Base-by-base conservation (phyloP, 2,113 vertebrate species). In the Lota lota region DNA sequence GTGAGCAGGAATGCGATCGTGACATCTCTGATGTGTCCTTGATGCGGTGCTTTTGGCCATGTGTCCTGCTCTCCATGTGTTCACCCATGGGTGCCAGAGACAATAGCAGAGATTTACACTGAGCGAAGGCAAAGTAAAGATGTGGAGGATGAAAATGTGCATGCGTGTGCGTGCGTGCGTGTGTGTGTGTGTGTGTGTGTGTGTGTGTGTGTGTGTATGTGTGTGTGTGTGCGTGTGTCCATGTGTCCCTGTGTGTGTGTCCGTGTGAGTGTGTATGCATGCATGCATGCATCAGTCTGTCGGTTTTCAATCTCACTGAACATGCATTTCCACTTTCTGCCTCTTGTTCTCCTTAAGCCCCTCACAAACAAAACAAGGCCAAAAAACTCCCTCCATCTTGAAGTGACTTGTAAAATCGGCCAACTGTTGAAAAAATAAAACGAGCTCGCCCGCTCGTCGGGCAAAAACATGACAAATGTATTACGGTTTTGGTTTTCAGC, bases 81-180 rank as follows among this genome's bases (percentile, higher is more conserved):
- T 17, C 36, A 40, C 61, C 70, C 70, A 60, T 17, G 68, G 74
- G 73, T 66, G 80, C 74, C 77, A 66, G 63, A 68, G 54, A 3
- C 56, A 17, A n/a, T 51, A 22, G 61, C 16, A 40, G 20, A 4
- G 70, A 24, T 54, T 54, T 54, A 3, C 36, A 10, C 11, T 7
- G 11, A 40, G 36, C 36, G 36, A 40, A 40, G 36, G 36, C 36
- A 12, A 12, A 40, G 1, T 40, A 12, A 10, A 40, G 36, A 40
- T 40, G 36, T 40, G 36, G 36, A 10, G 36, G 36, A 12, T 40
- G 36, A 40, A 40, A 40, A 1, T 5, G 36, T 40, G 36, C 12
- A 12, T 54, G 53, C 17, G 53, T n/a, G 53, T 54, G 18, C 16
- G 53, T 54, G 53, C 17, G 53, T 54, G 53, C 17, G 53, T 6